A percentile compares a stretch with the other conserved stretches of the same genome.
Evolutionary conservation across 1,140 invertebrate species (phyloP).

Genomic region (Andricus grossulariae): DNA sequence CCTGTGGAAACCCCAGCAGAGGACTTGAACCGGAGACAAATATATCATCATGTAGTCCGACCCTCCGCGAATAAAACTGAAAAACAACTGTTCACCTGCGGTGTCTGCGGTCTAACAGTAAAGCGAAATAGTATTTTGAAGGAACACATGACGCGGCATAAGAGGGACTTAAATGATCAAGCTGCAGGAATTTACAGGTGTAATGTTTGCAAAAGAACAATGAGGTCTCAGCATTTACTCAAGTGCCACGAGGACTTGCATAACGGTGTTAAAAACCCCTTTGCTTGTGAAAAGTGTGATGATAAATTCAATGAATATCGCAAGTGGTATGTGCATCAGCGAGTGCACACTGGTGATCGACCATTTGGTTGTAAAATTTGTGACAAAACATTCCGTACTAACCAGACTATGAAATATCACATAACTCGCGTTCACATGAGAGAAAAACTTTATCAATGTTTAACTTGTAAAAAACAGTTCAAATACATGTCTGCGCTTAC

Average conservation of each 20-base stretch:
- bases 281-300: slow-evolving; percentile 28
- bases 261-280: slow-evolving; percentile 7
- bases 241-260: slow-evolving; percentile 26
- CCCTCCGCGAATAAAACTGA: no score
- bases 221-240: neutral
- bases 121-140: neutral
- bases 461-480: slow-evolving; percentile 35
- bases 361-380: slow-evolving; percentile 82
- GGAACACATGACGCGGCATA: slow-evolving; percentile 1
- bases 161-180: slow-evolving; percentile 7
- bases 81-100: no score
- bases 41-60: no score
- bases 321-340: slow-evolving; percentile 84
- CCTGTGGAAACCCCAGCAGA: no score
- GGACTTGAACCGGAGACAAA: no score
- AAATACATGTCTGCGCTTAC: slow-evolving; percentile 20
- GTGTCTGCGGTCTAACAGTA: no score
- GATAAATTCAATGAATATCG: slow-evolving; percentile 72
- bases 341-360: slow-evolving; percentile 88
- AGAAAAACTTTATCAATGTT: slow-evolving; percentile 76
- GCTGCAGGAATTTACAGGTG: slow-evolving; percentile 22
- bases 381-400: slow-evolving; percentile 81
- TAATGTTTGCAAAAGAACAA: slow-evolving; percentile 8
- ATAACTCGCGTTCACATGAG: slow-evolving; percentile 93
- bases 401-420: slow-evolving; percentile 77